These are phyloP conservation scores for Hipparchia semele DNA, from an alignment of 2,888 invertebrate species.

Conservation along the genomic window DNA sequence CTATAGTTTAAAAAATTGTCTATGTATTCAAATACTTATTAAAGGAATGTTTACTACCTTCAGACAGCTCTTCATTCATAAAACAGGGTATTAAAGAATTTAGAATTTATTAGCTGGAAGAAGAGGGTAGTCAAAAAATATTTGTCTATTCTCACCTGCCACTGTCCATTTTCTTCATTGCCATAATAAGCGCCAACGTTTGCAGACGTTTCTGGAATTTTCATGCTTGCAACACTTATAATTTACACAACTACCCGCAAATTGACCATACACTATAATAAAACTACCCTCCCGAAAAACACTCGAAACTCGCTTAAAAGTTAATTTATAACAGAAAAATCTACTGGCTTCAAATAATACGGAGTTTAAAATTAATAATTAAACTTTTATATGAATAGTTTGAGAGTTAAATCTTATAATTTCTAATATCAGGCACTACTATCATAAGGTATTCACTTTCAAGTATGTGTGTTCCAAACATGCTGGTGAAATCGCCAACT, in stretches of 20 bases:
- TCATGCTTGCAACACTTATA: conserved; percentile 63
- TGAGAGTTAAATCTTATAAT: conserved; percentile 24
- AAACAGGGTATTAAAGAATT: no score
- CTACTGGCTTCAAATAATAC: background rate
- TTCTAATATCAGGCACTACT: conserved; percentile 51
- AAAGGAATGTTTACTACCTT: no score
- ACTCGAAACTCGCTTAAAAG: background rate
- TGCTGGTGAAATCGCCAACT: conserved; percentile 54
- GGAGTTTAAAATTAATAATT: conserved; percentile 8
- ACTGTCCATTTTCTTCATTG: conserved; percentile 75
- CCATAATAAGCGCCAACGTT: conserved; percentile 76
- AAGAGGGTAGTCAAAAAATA: no score
- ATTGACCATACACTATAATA: conserved; percentile 51
- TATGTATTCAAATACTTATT: no score
- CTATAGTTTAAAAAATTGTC: no score
- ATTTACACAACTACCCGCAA: conserved; percentile 34
- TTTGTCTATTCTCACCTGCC: conserved; percentile 61
- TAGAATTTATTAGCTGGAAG: no score
- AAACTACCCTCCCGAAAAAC: conserved; percentile 19
- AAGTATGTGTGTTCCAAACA: conserved; percentile 58
- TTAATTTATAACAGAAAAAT: conserved; percentile 17
- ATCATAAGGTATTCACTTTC: conserved; percentile 51
- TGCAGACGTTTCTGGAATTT: conserved; percentile 74
- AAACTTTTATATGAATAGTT: conserved; percentile 7
- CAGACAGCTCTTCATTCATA: no score